A percentile compares a stretch with the other conserved stretches of the same genome.
These are phyloP conservation scores for Meteorus cinctellus DNA, from an alignment of 2,888 invertebrate genomes.

Conservation along the genomic window DNA sequence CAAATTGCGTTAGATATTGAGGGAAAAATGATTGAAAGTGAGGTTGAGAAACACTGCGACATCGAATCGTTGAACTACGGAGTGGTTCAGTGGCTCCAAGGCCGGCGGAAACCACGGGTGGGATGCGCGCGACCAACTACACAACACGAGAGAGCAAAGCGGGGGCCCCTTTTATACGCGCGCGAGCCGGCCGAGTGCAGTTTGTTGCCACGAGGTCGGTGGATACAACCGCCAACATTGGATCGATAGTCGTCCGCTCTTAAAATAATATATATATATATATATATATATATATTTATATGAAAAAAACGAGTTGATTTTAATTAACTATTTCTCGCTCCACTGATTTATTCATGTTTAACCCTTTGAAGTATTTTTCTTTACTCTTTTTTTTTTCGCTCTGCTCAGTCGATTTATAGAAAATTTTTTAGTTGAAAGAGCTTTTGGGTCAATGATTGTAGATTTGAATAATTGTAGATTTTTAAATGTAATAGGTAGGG, in stretches of 20 bases:
- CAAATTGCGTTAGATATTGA: not conserved
- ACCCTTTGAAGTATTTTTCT: not conserved
- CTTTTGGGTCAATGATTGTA: too few relatives aligned
- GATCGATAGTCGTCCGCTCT: not conserved
- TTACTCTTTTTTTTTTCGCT: not conserved
- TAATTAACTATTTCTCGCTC: constrained; percentile 37
- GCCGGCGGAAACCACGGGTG: constrained; percentile 73
- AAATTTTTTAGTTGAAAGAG: too few relatives aligned
- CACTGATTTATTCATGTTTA: not conserved
- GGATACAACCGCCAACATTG: constrained; percentile 24
- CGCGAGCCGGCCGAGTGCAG: constrained; percentile 39
- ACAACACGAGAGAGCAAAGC: constrained; percentile 37
- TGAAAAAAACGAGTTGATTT: not conserved
- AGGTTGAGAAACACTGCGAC: constrained; percentile 70
- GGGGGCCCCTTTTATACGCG: constrained; percentile 43
- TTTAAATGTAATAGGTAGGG: too few relatives aligned
- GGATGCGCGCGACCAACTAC: constrained; percentile 63
- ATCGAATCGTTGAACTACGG: constrained; percentile 73
- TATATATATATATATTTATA: constrained; percentile 17
- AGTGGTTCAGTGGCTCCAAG: constrained; percentile 74
- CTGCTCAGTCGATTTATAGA: too few relatives aligned
- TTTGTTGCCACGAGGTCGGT: constrained; percentile 39
- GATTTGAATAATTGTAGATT: too few relatives aligned
- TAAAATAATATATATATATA: constrained; percentile 6
- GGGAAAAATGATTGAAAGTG: constrained; percentile 11